These are phyloP conservation scores for Galerucella pusilla DNA, from an alignment of 2,888 invertebrate species.

Conservation along the genomic window DNA sequence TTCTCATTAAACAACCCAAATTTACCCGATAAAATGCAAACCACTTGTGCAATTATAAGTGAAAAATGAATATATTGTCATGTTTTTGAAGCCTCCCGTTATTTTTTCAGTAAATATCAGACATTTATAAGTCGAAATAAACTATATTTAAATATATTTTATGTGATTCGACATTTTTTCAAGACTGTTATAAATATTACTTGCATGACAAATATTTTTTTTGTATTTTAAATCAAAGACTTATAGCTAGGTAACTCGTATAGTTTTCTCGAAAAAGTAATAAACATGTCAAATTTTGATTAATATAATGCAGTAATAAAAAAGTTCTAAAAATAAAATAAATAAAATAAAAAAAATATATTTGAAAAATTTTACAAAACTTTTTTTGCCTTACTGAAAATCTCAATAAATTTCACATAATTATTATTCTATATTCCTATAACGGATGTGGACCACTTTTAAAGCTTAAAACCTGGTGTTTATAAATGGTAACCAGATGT, in stretches of 20 bases:
- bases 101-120: too few species aligned
- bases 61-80: too few species aligned
- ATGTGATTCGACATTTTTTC: too few species aligned
- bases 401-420: background rate
- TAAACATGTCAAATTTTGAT: background rate
- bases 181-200: too few species aligned
- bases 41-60: too few species aligned
- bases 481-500: constrained; percentile 56
- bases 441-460: constrained; percentile 54
- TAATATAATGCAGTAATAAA: background rate
- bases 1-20: too few species aligned
- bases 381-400: background rate
- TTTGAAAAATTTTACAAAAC: background rate
- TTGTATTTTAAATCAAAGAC: background rate
- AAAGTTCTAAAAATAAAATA: background rate
- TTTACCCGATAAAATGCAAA: too few species aligned
- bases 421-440: constrained; percentile 11
- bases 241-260: background rate
- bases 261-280: background rate
- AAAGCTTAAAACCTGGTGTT: constrained; percentile 49
- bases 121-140: too few species aligned
- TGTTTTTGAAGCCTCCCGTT: too few species aligned
- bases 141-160: too few species aligned
- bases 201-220: background rate
- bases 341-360: background rate